phyloP scores from a whole-genome alignment of 64 coral and sea anemone species.

The Pocillopora damicornis region DNA sequence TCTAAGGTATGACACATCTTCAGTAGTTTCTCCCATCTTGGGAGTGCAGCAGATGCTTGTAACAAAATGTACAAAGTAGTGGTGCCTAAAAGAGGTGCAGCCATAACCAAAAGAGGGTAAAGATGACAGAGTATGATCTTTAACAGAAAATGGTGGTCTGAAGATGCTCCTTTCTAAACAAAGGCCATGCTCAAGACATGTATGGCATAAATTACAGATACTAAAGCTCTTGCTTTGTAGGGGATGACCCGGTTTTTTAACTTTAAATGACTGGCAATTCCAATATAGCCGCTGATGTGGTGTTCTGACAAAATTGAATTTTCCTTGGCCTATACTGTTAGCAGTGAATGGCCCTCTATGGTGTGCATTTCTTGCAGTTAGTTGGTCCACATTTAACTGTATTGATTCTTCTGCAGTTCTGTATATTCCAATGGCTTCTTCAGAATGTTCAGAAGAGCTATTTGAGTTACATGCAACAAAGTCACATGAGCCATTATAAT shows the following conservation, averaged over 20 bases:
- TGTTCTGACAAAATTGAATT: not conserved
- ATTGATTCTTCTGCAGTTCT: not conserved
- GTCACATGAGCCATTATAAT: constrained; percentile 2
- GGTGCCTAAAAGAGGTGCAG: constrained; percentile 35
- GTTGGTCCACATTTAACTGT: not conserved
- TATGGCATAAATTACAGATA: constrained; percentile 51
- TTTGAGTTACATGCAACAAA: not conserved
- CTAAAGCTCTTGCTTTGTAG: constrained; percentile 11
- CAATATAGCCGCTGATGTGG: not conserved
- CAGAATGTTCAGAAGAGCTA: not conserved
- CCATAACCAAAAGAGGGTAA: not conserved
- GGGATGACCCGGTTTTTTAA: not conserved
- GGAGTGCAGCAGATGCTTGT: constrained; percentile 52
- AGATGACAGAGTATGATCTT: not conserved
- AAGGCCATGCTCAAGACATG: constrained; percentile 11
- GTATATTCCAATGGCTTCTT: not conserved
- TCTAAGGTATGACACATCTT: not conserved
- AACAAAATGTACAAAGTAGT: constrained; percentile 18
- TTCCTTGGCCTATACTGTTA: not conserved
- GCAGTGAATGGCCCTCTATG: not conserved
- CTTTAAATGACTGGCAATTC: constrained; percentile 18
- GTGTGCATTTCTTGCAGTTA: not conserved
- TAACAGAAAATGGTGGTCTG: constrained; percentile 15
- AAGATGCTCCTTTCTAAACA: not conserved
- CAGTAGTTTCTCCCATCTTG: not conserved